phyloP scores from a whole-genome alignment of 2,888 invertebrate species.

The Allolobophora icterica region DNA sequence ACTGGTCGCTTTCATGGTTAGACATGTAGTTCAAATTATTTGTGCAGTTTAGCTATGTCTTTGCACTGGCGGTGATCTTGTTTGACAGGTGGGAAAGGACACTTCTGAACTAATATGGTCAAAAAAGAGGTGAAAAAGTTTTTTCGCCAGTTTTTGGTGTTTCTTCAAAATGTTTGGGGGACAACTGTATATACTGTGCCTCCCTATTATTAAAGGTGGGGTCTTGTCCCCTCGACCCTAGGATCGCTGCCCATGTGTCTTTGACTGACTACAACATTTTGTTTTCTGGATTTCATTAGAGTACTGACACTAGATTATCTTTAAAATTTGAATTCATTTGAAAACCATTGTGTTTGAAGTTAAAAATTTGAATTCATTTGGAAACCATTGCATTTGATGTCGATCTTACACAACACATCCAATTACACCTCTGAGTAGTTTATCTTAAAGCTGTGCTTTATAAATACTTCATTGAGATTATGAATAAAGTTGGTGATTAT shows the following conservation, averaged over 20 bases:
- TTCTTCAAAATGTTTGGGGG: too few species aligned
- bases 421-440: neutral
- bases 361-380: too few species aligned
- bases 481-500: neutral
- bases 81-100: too few species aligned
- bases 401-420: neutral
- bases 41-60: neutral
- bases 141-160: too few species aligned
- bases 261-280: neutral
- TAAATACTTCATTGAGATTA: neutral
- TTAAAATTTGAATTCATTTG: conserved; percentile 24
- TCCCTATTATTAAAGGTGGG: too few species aligned
- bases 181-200: too few species aligned
- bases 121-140: too few species aligned
- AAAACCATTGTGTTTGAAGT: neutral
- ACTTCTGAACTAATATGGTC: too few species aligned
- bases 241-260: too few species aligned
- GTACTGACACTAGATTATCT: neutral
- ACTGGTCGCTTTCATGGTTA: conserved; percentile 66
- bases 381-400: neutral
- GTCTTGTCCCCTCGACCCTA: too few species aligned
- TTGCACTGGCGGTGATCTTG: too few species aligned
- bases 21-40: conserved; percentile 39
- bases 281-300: neutral
- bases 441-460: neutral